A percentile compares a stretch with the other conserved stretches of the same genome.
These are phyloP conservation scores for Cyanoliseus patagonus DNA, from an alignment of 2,113 vertebrate genomes.

Conservation along the genomic window DNA sequence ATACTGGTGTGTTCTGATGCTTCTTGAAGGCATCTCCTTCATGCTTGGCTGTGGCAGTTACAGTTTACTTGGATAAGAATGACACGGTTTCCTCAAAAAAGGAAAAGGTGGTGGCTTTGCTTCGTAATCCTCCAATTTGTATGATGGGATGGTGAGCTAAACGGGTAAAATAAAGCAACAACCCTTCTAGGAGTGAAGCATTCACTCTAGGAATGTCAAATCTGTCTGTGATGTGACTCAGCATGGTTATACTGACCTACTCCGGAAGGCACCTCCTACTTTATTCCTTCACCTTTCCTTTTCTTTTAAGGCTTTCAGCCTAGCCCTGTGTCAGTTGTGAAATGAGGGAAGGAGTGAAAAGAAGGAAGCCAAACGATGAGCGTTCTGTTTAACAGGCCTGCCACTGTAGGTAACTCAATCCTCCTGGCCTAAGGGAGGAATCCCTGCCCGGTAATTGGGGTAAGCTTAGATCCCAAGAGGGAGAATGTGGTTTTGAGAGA, in stretches of 20 bases:
- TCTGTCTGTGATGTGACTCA: background rate
- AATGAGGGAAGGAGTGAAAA: background rate
- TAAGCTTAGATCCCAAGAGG: background rate
- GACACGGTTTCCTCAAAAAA: rapidly evolving
- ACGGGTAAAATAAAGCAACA: background rate
- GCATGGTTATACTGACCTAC: background rate
- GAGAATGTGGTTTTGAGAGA: background rate
- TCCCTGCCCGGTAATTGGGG: background rate
- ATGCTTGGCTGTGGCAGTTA: background rate
- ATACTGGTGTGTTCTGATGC: background rate
- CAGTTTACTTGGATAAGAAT: background rate
- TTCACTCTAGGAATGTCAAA: background rate
- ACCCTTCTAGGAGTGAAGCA: background rate
- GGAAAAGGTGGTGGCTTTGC: background rate
- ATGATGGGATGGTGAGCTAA: background rate
- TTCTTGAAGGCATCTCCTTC: background rate
- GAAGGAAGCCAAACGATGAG: background rate
- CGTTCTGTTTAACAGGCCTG: background rate
- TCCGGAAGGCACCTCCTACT: background rate
- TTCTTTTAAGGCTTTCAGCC: background rate
- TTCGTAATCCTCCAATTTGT: background rate
- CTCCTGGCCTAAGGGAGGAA: background rate
- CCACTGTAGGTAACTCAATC: background rate
- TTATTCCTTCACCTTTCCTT: background rate
- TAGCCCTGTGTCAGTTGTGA: background rate